Evolutionary conservation across 2,888 invertebrate genomes (phyloP), one percentile per base, ranked within the genome.

Genomic region (Herminia tarsipennalis): DNA sequence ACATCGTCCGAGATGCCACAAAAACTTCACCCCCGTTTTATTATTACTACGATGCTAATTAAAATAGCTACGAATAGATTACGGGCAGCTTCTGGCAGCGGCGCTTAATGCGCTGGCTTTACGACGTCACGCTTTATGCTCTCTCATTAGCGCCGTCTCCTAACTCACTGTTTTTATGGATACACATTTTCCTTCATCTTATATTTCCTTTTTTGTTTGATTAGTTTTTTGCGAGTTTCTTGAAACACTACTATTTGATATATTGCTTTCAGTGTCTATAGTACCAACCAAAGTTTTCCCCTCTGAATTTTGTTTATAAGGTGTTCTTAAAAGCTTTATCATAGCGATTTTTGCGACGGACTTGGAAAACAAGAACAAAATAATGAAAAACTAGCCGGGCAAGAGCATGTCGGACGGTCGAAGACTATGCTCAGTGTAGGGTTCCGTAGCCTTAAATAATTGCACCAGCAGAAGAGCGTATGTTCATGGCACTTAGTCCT

Each of bases 11-110:
- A 78, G 81, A 86, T 78, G 76, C 84, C 82, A 84, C 87, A 88
- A 88, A 88, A 88, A 88, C 84, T 86, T 85, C 75, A 72, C 81
- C 83, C 81, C 65, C 79, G 76, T 81, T 83, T 82, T 85, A 83
- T 87, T 87, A 86, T 87, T 83, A 82, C 83, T 85, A 81, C 79
- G 80, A 84, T 83, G 87, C 86, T 88, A 90, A 89, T 89, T 89
- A 89, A 89, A 88, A 90, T 87, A 88, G 84, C 86, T 86, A 76
- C 79, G 86, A 86, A 88, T 88, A 90, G 88, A 88, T 88, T 84
- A 88, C 83, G 80, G 82, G 76, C 84, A 85, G 83, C 85, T 88
- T 84, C 86, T 87, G 86, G 85, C 86, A 76, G 78, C 74, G 79
- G 78, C 75, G 83, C 83, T 87, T 89, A 89, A 88, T 88, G 88